Conservation (phyloP, 2,888 invertebrate species). For the Tryphoninae sp. region DNA sequence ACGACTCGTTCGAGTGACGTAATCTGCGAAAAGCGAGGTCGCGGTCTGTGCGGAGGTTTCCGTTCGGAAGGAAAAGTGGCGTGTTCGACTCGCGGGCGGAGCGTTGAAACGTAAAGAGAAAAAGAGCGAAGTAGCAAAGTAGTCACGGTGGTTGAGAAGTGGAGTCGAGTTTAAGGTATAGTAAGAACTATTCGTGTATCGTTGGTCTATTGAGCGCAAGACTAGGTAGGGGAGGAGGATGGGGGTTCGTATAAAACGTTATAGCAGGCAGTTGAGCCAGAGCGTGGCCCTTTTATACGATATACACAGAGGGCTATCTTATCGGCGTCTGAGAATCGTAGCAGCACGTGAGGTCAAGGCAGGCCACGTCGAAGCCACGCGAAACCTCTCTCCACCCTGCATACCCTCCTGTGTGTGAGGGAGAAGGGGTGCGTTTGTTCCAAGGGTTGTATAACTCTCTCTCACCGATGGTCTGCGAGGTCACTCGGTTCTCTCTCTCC, state of each 20-base stretch:
- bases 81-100: not conserved
- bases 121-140: not conserved
- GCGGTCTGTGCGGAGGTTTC: not conserved
- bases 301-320: constrained; percentile 67
- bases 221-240: not conserved
- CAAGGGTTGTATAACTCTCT: constrained; percentile 32
- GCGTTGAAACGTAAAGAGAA: not conserved
- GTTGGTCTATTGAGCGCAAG: constrained; percentile 14
- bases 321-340: constrained; percentile 68
- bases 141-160: constrained; percentile 24
- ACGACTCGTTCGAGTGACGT: constrained; percentile 4
- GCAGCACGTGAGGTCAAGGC: constrained; percentile 74
- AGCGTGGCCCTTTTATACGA: constrained; percentile 63
- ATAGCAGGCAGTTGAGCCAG: constrained; percentile 28
- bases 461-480: constrained; percentile 62
- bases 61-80: not conserved
- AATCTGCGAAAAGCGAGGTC: constrained; percentile 7
- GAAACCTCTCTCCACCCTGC: constrained; percentile 53
- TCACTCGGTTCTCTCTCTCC: constrained; percentile 56
- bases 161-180: constrained; percentile 23
- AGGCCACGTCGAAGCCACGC: constrained; percentile 71
- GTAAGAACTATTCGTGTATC: constrained; percentile 34
- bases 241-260: not conserved
- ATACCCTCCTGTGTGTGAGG: constrained; percentile 19
- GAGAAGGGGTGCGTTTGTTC: constrained; percentile 9